A percentile compares a stretch with the other conserved stretches of the same genome.
Evolutionary conservation across 2,113 vertebrate genomes (phyloP).

Genomic region (Quiscalus mexicanus): DNA sequence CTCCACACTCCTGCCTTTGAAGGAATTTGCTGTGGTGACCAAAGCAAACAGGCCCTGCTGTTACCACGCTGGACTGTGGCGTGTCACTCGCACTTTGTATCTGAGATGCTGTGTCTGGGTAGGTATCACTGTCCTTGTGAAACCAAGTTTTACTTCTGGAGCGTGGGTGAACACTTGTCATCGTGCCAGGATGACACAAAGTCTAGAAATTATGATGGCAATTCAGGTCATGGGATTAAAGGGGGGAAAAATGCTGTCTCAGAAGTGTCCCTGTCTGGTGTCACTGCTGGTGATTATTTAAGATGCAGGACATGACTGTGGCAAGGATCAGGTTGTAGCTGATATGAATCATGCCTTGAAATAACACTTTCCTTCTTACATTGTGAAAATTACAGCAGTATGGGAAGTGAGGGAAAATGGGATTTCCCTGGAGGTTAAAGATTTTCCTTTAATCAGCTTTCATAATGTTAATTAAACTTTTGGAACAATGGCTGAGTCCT

Average conservation of each 20-base stretch:
- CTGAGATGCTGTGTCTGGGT: conserved; percentile 9
- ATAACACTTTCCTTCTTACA: conserved; percentile 59
- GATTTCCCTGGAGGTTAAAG: conserved; percentile 66
- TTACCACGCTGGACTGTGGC: not conserved
- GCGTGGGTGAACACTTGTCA: conserved; percentile 23
- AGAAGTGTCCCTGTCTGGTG: not conserved
- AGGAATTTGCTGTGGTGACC: not conserved
- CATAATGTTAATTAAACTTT: conserved; percentile 62
- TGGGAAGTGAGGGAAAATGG: conserved; percentile 55
- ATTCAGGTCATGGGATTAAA: conserved; percentile 43
- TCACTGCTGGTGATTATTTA: not conserved
- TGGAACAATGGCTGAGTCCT: conserved; percentile 72
- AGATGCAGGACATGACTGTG: conserved; percentile 27
- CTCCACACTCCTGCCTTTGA: not conserved
- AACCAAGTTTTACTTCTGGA: not conserved
- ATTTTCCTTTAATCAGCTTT: conserved; percentile 74
- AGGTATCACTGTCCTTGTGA: not conserved
- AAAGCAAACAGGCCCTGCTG: conserved; percentile 1
- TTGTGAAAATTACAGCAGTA: conserved; percentile 29
- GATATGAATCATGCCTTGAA: conserved; percentile 53
- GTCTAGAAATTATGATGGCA: conserved; percentile 52
- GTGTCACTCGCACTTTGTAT: conserved; percentile 13
- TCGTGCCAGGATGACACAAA: conserved; percentile 49
- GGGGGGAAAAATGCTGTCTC: conserved; percentile 28
- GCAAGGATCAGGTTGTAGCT: conserved; percentile 49